Evolutionary conservation across 2,113 vertebrate genomes (phyloP).

Genomic region (Ictidomys tridecemlineatus): DNA sequence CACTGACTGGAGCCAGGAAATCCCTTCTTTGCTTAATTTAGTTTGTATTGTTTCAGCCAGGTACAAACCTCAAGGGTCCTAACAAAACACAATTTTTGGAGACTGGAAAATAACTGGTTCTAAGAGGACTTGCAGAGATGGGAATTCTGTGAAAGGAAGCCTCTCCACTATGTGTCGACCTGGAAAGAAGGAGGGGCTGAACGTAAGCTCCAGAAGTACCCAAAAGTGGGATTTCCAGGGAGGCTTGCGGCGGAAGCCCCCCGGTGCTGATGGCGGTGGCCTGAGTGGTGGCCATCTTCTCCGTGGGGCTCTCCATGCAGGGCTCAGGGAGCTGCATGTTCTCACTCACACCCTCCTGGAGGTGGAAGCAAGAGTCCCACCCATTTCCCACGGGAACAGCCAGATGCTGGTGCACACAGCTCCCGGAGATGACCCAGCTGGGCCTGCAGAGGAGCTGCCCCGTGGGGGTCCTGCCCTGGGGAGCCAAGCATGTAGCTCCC

Average conservation of each 20-base stretch:
- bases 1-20: not conserved
- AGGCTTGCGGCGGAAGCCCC: fast-evolving
- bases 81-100: not conserved
- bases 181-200: not conserved
- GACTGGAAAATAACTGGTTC: not conserved
- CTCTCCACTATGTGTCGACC: too few relatives aligned
- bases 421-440: not conserved
- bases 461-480: not conserved
- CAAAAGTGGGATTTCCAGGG: not conserved
- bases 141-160: not conserved
- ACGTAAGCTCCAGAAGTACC: not conserved
- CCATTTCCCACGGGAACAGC: not conserved
- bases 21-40: not conserved
- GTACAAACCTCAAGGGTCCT: too few relatives aligned
- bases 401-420: not conserved
- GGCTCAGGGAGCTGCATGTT: too few relatives aligned
- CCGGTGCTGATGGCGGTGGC: fast-evolving
- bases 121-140: not conserved
- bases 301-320: too few relatives aligned
- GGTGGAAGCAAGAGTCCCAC: not conserved
- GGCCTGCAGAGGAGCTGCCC: too few relatives aligned
- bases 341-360: not conserved
- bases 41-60: not conserved
- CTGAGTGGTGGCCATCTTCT: too few relatives aligned
- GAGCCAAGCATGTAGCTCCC: not conserved